Conservation (phyloP, 1,140 invertebrate genomes). For the Lasioglossum baleicum region DNA sequence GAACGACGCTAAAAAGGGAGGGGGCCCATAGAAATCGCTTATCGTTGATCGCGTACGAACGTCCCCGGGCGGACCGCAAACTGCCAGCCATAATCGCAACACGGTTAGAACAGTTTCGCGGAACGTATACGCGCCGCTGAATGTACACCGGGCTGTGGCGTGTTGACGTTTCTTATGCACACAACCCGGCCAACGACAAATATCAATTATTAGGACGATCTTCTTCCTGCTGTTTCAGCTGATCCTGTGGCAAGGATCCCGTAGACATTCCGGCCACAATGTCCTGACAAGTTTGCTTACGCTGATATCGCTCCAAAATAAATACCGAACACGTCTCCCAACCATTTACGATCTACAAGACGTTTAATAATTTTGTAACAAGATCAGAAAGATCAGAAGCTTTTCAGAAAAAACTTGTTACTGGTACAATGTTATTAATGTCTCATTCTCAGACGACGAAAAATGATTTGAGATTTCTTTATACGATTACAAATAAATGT, state of each 20-base stretch:
- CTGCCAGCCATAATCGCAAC: constrained; percentile 55
- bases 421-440: too few species aligned
- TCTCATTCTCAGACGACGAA: too few species aligned
- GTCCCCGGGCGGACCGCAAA: constrained; percentile 62
- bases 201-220: constrained; percentile 52
- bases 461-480: too few species aligned
- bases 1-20: constrained; percentile 17
- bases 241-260: constrained; percentile 11
- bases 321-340: not conserved
- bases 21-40: constrained; percentile 53
- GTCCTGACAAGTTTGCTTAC: not conserved
- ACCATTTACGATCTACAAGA: too few species aligned
- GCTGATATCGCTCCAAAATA: not conserved
- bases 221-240: constrained; percentile 6
- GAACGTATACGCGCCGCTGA: constrained; percentile 37
- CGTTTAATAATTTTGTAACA: too few species aligned
- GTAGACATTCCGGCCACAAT: not conserved
- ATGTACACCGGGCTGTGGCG: constrained; percentile 17
- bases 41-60: constrained; percentile 58
- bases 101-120: constrained; percentile 49
- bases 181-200: constrained; percentile 38
- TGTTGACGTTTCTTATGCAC: constrained; percentile 51
- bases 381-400: too few species aligned
- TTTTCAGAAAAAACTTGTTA: too few species aligned
- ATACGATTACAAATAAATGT: too few species aligned